Percentiles rank a stretch among this genome's conserved stretches.
phyloP scores from a whole-genome alignment of 2,888 invertebrate species.

The Dynastes hyllus region DNA sequence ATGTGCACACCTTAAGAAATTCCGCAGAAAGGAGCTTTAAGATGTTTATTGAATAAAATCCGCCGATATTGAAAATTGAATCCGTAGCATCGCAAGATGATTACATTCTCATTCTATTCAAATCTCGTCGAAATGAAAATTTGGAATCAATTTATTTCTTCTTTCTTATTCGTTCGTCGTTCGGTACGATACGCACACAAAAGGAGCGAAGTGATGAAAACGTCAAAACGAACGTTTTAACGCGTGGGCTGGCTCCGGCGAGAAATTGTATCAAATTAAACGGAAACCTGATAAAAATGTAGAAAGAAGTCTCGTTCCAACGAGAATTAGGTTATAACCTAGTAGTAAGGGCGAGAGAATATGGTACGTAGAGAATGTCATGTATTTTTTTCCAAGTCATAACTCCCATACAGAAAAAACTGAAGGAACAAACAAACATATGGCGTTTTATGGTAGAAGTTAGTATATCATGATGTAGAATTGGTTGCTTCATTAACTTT shows the following conservation, averaged over 20 bases:
- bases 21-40: no score
- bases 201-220: slow-evolving; percentile 5
- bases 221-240: slow-evolving; percentile 11
- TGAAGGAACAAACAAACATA: no score
- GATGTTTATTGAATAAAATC: not conserved
- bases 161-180: not conserved
- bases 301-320: not conserved
- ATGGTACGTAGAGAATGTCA: no score
- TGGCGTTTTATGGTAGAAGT: no score
- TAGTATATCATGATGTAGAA: not conserved
- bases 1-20: no score
- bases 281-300: slow-evolving; percentile 9
- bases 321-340: not conserved
- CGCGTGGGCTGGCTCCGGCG: not conserved
- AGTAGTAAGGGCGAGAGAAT: not conserved
- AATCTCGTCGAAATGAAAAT: slow-evolving; percentile 15
- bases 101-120: slow-evolving; percentile 16
- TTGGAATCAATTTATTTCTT: slow-evolving; percentile 21
- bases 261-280: slow-evolving; percentile 32
- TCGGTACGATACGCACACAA: not conserved
- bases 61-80: not conserved
- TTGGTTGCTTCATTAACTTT: not conserved
- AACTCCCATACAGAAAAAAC: no score
- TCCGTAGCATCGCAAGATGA: not conserved
- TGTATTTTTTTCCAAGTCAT: no score